Conservation (phyloP, 1,140 invertebrate species). For the Zophobas morio region DNA sequence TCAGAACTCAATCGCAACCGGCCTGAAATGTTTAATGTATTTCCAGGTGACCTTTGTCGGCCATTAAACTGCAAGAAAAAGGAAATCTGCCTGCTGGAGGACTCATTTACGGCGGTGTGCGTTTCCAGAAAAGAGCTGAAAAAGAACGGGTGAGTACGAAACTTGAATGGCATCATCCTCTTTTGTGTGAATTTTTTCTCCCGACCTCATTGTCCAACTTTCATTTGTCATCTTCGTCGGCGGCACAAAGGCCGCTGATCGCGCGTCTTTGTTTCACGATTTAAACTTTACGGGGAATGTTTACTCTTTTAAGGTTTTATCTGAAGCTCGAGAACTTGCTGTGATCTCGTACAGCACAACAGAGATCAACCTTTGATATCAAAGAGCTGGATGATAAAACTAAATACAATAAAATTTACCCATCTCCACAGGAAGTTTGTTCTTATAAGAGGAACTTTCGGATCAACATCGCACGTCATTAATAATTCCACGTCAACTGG, state of each 20-base stretch:
- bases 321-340: constrained; percentile 13
- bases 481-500: constrained; percentile 5
- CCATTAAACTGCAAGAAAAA: constrained; percentile 90
- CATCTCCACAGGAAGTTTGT: not conserved
- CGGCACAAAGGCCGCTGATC: not conserved
- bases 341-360: constrained; percentile 3
- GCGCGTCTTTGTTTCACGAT: constrained; percentile 27
- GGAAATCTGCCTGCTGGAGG: constrained; percentile 88
- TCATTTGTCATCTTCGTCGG: constrained; percentile 26
- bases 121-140: constrained; percentile 88
- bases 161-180: constrained; percentile 12
- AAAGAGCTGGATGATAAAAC: constrained; percentile 15
- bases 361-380: constrained; percentile 26
- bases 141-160: constrained; percentile 80
- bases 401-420: constrained; percentile 5
- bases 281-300: constrained; percentile 4
- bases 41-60: constrained; percentile 86
- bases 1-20: not conserved
- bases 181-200: constrained; percentile 32
- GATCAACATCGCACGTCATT: constrained; percentile 14
- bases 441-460: not conserved
- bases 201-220: constrained; percentile 18
- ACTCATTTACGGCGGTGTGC: constrained; percentile 89
- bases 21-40: constrained; percentile 43
- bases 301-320: constrained; percentile 19